Conservation (phyloP, 2,888 invertebrate species). For the Dimorphilus gyrociliatus region DNA sequence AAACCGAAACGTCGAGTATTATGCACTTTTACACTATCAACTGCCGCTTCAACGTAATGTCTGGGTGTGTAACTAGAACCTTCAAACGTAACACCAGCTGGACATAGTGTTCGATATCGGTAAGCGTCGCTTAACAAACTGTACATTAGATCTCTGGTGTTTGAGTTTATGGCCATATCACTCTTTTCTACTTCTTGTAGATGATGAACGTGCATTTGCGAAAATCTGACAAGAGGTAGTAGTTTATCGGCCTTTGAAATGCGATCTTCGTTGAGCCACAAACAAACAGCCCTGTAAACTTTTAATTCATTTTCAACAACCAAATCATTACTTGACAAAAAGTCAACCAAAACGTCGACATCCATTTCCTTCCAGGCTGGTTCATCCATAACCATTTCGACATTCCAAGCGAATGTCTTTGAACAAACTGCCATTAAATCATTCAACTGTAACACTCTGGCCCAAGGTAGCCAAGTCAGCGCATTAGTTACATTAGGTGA, state of each 20-base stretch:
- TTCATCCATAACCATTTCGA: constrained; percentile 21
- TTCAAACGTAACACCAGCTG: constrained; percentile 22
- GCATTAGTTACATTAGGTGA: constrained; percentile 31
- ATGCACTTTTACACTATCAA: constrained; percentile 34
- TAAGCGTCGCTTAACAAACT: constrained; percentile 31
- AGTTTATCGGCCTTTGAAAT: constrained; percentile 14
- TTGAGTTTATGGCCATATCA: constrained; percentile 13
- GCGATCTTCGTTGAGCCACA: constrained; percentile 24
- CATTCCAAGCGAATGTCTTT: constrained; percentile 36
- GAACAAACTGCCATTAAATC: constrained; percentile 27
- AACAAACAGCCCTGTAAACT: constrained; percentile 20
- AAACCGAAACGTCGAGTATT: constrained; percentile 34
- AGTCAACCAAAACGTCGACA: constrained; percentile 28
- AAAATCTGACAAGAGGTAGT: constrained; percentile 31
- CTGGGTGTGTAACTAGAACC: constrained; percentile 28
- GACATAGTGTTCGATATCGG: constrained; percentile 33
- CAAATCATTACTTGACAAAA: constrained; percentile 27
- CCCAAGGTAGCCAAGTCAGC: constrained; percentile 36
- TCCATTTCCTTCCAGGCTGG: constrained; percentile 34
- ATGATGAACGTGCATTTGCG: constrained; percentile 32
- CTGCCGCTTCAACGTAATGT: constrained; percentile 29
- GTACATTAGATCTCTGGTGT: constrained; percentile 15
- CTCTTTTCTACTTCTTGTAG: constrained; percentile 22
- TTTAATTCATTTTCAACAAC: constrained; percentile 26
- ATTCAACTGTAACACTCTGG: constrained; percentile 30